phyloP scores from a whole-genome alignment of 2,797 vertebrate genomes.

The Pempheris klunzingeri region DNA sequence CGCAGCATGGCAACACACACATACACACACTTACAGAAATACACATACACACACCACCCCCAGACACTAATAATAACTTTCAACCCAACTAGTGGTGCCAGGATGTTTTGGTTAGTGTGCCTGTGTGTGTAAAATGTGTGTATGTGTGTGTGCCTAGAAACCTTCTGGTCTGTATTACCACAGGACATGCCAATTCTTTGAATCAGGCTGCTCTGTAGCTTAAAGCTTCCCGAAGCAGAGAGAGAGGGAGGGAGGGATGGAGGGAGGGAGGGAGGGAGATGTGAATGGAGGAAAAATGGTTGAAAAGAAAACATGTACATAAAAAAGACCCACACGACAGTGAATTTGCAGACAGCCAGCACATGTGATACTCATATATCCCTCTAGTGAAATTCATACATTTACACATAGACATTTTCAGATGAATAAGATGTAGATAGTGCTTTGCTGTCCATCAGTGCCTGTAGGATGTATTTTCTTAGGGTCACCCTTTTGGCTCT shows the following conservation, averaged over 20 bases:
- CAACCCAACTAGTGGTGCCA: constrained; percentile 71
- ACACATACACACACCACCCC: constrained; percentile 53
- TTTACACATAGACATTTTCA: not conserved
- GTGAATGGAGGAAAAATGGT: constrained; percentile 42
- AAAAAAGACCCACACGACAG: constrained; percentile 10
- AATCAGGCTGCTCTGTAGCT: constrained; percentile 70
- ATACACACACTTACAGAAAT: constrained; percentile 36
- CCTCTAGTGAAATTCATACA: not conserved
- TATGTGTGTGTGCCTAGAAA: constrained; percentile 48
- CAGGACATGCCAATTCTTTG: constrained; percentile 80
- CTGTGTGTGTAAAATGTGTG: constrained; percentile 22
- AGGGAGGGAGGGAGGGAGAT: constrained; percentile 25
- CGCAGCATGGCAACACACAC: constrained; percentile 55
- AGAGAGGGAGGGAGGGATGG: not conserved
- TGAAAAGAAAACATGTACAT: constrained; percentile 35
- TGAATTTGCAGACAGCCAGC: constrained; percentile 17
- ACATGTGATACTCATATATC: constrained; percentile 1
- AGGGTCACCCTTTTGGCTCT: constrained; percentile 41
- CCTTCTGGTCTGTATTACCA: constrained; percentile 86
- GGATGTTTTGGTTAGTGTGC: constrained; percentile 73
- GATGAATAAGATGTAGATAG: not conserved
- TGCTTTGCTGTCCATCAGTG: constrained; percentile 16
- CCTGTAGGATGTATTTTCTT: constrained; percentile 36
- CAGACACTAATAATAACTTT: constrained; percentile 82
- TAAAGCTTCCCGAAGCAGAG: constrained; percentile 58